These are phyloP conservation scores for Urocitellus parryii DNA, from an alignment of 2,113 vertebrate species.

Conservation along the genomic window DNA sequence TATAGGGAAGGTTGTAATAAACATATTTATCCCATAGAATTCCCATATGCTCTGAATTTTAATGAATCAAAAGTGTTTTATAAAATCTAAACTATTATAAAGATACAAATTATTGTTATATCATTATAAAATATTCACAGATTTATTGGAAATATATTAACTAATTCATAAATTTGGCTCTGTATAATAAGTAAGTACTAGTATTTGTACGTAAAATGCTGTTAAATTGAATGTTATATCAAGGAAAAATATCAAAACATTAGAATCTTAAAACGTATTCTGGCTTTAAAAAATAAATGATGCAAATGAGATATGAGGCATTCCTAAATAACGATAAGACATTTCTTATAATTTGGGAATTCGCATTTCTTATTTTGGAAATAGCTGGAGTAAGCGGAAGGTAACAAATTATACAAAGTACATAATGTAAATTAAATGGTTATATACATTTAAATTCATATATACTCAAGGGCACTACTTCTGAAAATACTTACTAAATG, in stretches of 20 bases:
- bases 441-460: constrained; percentile 81
- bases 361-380: background rate
- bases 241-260: background rate
- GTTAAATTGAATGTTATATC: background rate
- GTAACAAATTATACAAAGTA: background rate
- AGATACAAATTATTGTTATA: background rate
- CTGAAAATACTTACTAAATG: constrained; percentile 85
- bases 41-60: background rate
- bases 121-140: background rate
- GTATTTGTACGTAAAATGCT: background rate
- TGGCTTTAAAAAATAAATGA: background rate
- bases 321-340: background rate
- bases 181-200: background rate
- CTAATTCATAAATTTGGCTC: background rate
- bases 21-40: background rate
- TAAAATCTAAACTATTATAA: background rate
- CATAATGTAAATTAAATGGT: constrained; percentile 75
- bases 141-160: background rate
- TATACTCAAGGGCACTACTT: constrained; percentile 81
- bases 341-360: constrained; percentile 6
- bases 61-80: background rate
- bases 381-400: background rate
- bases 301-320: background rate
- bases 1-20: background rate
- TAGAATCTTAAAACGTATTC: background rate